phyloP scores from a whole-genome alignment of 2,888 invertebrate species.

The Dryadula phaetusa region DNA sequence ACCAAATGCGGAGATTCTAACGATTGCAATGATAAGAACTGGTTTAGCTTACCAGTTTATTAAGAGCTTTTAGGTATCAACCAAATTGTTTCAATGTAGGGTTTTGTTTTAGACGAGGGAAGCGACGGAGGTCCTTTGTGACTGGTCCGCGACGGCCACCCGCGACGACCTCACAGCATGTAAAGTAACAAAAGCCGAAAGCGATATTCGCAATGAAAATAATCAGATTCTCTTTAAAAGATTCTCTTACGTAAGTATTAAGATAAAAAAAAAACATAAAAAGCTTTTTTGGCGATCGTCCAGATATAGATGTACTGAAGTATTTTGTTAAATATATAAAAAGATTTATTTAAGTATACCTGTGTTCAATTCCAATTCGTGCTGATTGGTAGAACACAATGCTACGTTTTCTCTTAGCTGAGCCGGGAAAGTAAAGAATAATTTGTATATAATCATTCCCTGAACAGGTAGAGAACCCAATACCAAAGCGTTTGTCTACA shows the following conservation, averaged over 20 bases:
- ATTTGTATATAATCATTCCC: no score
- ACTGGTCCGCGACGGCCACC: slow-evolving; percentile 63
- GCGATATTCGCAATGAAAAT: slow-evolving; percentile 62
- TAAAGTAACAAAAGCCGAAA: slow-evolving; percentile 61
- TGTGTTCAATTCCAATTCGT: no score
- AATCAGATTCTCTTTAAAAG: slow-evolving; percentile 52
- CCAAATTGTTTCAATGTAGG: slow-evolving; percentile 29
- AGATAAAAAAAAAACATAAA: background rate
- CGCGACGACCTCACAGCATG: slow-evolving; percentile 66
- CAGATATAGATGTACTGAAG: background rate
- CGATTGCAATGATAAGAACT: slow-evolving; percentile 61
- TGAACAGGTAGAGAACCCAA: no score
- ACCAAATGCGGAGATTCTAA: slow-evolving; percentile 53
- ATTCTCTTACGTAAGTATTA: slow-evolving; percentile 19
- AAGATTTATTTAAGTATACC: no score
- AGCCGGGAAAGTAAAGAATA: no score
- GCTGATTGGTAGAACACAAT: no score
- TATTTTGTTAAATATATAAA: background rate
- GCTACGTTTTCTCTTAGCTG: no score
- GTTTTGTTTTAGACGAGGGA: slow-evolving; percentile 34
- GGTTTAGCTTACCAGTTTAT: slow-evolving; percentile 52
- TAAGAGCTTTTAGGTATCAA: slow-evolving; percentile 48
- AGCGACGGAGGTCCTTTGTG: slow-evolving; percentile 49
- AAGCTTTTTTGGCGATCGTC: background rate
- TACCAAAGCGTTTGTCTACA: no score